A percentile compares a stretch with the other conserved stretches of the same genome.
These are phyloP conservation scores for Gopherus flavomarginatus DNA, from an alignment of 2,113 vertebrate genomes.

Conservation along the genomic window DNA sequence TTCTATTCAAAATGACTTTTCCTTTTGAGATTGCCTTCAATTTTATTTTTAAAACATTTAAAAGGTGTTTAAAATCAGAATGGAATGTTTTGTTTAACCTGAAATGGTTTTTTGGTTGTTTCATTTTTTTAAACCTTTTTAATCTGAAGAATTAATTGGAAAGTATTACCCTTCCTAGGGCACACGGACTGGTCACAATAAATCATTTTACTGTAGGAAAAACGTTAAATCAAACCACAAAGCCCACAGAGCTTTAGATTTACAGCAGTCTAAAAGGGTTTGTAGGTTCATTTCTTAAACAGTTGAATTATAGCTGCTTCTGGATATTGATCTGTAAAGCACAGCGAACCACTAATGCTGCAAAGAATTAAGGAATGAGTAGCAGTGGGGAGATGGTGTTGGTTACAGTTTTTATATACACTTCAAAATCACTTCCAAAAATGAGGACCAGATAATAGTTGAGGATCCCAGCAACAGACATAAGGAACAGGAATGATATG, in stretches of 20 bases:
- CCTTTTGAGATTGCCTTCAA: neutral
- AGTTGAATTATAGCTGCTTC: slow-evolving; percentile 48
- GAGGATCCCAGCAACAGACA: slow-evolving; percentile 90
- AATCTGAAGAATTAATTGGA: neutral
- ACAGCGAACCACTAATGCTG: neutral
- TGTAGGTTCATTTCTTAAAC: slow-evolving; percentile 40
- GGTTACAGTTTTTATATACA: slow-evolving; percentile 86
- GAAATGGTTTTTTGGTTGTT: neutral
- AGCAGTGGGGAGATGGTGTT: slow-evolving; percentile 87
- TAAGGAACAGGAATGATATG: slow-evolving; percentile 90
- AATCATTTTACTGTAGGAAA: slow-evolving; percentile 62
- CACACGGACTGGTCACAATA: neutral
- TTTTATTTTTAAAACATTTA: neutral
- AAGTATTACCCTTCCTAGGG: neutral
- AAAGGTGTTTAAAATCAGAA: neutral
- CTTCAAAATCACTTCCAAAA: slow-evolving; percentile 87
- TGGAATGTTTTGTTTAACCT: neutral
- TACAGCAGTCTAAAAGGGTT: slow-evolving; percentile 63
- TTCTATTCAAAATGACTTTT: neutral
- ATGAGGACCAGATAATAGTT: slow-evolving; percentile 86
- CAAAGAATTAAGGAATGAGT: slow-evolving; percentile 84
- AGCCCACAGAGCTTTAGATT: slow-evolving; percentile 61
- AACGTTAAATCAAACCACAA: slow-evolving; percentile 64
- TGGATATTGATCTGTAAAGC: slow-evolving; percentile 12
- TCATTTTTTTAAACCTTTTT: neutral